These are phyloP conservation scores for Volucella inflata DNA, from an alignment of 2,888 invertebrate species.

Conservation along the genomic window DNA sequence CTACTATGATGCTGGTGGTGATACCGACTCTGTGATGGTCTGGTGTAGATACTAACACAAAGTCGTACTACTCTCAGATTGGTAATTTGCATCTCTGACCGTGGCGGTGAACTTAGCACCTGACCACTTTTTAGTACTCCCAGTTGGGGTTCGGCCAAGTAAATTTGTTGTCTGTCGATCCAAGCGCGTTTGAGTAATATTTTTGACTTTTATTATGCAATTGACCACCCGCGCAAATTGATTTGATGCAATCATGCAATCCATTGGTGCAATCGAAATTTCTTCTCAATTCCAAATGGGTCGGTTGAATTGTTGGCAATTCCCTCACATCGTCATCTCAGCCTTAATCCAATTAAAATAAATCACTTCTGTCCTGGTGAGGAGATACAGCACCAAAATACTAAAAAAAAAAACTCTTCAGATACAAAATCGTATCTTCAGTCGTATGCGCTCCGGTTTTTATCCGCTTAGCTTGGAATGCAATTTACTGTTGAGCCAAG, in stretches of 20 bases:
- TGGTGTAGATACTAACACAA: not conserved
- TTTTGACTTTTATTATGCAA: conserved; percentile 72
- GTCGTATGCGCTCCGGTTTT: conserved; percentile 63
- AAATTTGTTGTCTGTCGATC: conserved; percentile 15
- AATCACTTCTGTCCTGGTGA: conserved; percentile 70
- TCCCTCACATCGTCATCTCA: conserved; percentile 19
- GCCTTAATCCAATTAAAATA: conserved; percentile 74
- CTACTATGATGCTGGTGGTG: not conserved
- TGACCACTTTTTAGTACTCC: conserved; percentile 57
- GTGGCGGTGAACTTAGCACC: conserved; percentile 65
- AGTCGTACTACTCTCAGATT: not conserved
- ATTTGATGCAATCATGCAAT: conserved; percentile 46
- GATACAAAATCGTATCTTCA: conserved; percentile 28
- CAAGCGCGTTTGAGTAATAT: conserved; percentile 65
- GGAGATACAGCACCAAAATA: not conserved
- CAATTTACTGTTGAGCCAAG: conserved; percentile 65
- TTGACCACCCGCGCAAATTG: conserved; percentile 75
- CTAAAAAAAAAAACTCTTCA: not conserved
- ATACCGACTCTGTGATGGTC: too few species aligned
- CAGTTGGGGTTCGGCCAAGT: conserved; percentile 38
- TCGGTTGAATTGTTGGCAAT: not conserved
- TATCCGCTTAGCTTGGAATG: conserved; percentile 71
- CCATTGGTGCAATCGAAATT: conserved; percentile 16
- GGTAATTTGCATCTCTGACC: conserved; percentile 65
- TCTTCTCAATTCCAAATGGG: not conserved